Conservation (phyloP, 2,888 invertebrate species). For the Oligia latruncula region DNA sequence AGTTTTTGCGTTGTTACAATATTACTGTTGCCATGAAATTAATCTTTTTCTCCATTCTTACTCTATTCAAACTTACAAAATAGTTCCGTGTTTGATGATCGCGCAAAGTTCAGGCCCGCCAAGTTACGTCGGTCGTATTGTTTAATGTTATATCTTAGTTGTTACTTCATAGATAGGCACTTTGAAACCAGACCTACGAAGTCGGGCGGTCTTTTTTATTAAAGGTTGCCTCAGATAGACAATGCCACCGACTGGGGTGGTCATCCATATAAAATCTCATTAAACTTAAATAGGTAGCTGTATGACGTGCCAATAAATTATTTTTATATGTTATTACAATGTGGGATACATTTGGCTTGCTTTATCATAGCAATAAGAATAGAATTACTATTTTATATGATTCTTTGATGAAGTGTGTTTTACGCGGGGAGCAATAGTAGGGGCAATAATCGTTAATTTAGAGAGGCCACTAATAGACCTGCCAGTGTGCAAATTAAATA, state of each 20-base stretch:
- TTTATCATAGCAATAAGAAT: slow-evolving; percentile 26
- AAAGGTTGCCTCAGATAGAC: slow-evolving; percentile 39
- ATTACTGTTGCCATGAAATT: not conserved
- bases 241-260: slow-evolving; percentile 52
- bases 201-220: slow-evolving; percentile 16
- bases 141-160: not conserved
- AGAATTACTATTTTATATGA: slow-evolving; percentile 20
- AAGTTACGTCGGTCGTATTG: too few relatives aligned
- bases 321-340: slow-evolving; percentile 50
- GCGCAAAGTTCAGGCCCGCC: too few relatives aligned
- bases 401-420: slow-evolving; percentile 1
- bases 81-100: not conserved
- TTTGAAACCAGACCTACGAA: slow-evolving; percentile 8
- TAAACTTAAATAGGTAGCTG: slow-evolving; percentile 43
- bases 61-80: not conserved
- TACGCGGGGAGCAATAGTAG: not conserved
- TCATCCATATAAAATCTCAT: slow-evolving; percentile 53
- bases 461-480: too few relatives aligned
- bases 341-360: slow-evolving; percentile 17
- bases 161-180: not conserved
- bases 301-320: slow-evolving; percentile 54
- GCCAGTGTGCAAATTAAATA: not conserved
- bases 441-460: not conserved
- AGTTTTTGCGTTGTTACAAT: not conserved
- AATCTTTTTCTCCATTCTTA: not conserved